These are phyloP conservation scores for Artibeus jamaicensis DNA, from an alignment of 2,797 vertebrate genomes.

Conservation along the genomic window DNA sequence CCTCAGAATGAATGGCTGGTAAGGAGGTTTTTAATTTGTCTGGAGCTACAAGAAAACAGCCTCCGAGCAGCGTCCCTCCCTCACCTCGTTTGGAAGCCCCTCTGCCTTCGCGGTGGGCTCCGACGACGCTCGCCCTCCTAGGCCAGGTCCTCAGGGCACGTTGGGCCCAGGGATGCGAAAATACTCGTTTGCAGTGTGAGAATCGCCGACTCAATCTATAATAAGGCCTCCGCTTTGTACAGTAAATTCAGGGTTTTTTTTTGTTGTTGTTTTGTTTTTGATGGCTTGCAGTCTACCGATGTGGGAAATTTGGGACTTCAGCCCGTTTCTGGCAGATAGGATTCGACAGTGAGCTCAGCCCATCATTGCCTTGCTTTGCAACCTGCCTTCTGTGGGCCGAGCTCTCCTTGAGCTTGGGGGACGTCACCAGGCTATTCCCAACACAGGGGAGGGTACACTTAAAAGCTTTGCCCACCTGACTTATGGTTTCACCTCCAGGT, in stretches of 20 bases:
- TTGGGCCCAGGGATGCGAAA: neutral
- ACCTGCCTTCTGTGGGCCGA: neutral
- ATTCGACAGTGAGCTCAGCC: neutral
- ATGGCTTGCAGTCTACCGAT: neutral
- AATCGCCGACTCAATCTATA: neutral
- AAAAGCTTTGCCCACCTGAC: conserved; percentile 70
- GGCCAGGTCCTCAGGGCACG: neutral
- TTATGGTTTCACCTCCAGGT: conserved; percentile 62
- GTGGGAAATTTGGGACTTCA: conserved; percentile 12
- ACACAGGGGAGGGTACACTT: neutral
- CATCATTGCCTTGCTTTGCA: neutral
- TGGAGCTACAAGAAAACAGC: conserved; percentile 33
- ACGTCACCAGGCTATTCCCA: conserved; percentile 38
- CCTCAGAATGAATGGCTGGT: conserved; percentile 48
- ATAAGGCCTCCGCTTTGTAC: neutral
- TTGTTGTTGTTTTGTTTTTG: too few relatives aligned
- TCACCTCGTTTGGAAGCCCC: neutral
- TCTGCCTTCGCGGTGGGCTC: neutral
- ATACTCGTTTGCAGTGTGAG: neutral
- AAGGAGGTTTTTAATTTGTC: conserved; percentile 73
- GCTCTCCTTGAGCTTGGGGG: conserved; percentile 55
- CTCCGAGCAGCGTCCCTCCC: neutral
- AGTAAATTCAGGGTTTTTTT: neutral
- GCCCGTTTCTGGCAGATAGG: neutral
- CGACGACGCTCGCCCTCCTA: neutral